Evolutionary conservation across 2,113 vertebrate genomes (phyloP), one percentile per base, ranked within the genome.

Genomic region (Plecturocebus donacophilus): DNA sequence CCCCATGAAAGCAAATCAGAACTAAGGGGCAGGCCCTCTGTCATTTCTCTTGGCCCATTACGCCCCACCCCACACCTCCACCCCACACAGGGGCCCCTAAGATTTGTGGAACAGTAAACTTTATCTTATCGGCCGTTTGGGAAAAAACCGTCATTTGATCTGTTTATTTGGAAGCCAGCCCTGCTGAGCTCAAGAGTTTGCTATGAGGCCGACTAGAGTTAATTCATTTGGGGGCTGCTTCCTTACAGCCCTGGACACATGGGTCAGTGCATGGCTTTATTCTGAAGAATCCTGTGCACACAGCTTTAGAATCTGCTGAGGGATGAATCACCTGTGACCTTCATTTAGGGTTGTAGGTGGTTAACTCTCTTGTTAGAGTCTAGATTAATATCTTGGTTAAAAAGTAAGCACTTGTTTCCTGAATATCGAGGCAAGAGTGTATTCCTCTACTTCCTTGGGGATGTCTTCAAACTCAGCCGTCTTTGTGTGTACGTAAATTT

Each of bases 61-160:
- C 3, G 30, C 12, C 12, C 23, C 17, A 3, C 17, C n/a, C 40
- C 11, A 8, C 5, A 19, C 40, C 30, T 17, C 71, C 32, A 38
- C 9, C 9, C 19, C 80, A 30, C 58, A 68, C 11, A 25, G 5
- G 11, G 32, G 21, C 11, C 47, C 81, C 42, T 25, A 56, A 85
- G 66, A 87, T 21, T 4, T 49, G 75, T 90, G 40, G 38, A 92
- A 92, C n/a, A 61, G 54, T 87, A 90, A 75, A 61, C 21, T 49
- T 84, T 79, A 89, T 84, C 94, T 95, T 97, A 82, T 96, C 85
- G 87, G 93, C n/a, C 87, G 8, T 87, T 91, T 47, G 30, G 10
- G 9, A 17, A 7, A 45, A 35, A 64, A 47, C 45, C 35, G 38
- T 32, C 90, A 90, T 91, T 97, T 93, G 88, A 93, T 86, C 81